phyloP scores from a whole-genome alignment of 2,888 invertebrate genomes.

The Apocheima hispidaria region DNA sequence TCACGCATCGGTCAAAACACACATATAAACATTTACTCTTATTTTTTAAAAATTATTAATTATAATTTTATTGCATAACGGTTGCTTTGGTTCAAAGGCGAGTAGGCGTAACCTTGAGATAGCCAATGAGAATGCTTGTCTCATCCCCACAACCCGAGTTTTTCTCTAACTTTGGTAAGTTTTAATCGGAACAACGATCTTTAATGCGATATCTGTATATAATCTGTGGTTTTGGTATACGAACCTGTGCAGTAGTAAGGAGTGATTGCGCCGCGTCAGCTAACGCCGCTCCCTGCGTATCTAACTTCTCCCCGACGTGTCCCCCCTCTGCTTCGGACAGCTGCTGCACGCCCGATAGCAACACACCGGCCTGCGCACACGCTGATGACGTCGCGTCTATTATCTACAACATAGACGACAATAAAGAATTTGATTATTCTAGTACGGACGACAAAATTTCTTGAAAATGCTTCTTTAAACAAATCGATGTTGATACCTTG shows the following conservation, averaged over 20 bases:
- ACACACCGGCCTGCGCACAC: slow-evolving; percentile 53
- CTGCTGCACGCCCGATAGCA: slow-evolving; percentile 54
- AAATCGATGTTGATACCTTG: too few species aligned
- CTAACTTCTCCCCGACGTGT: slow-evolving; percentile 47
- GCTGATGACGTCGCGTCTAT: slow-evolving; percentile 54
- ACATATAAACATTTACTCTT: too few species aligned
- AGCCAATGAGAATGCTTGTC: too few species aligned
- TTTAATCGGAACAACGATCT: too few species aligned
- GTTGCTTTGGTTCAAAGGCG: too few species aligned
- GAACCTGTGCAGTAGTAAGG: slow-evolving; percentile 56
- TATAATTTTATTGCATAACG: too few species aligned
- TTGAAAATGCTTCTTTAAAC: not conserved
- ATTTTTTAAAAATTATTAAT: too few species aligned
- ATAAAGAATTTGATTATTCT: not conserved
- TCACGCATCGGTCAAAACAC: too few species aligned
- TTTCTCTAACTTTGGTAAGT: too few species aligned
- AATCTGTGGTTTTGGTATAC: not conserved
- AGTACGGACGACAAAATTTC: not conserved
- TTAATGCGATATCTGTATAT: too few species aligned
- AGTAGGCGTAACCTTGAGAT: too few species aligned
- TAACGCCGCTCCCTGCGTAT: slow-evolving; percentile 46
- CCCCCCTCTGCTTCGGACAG: slow-evolving; percentile 50
- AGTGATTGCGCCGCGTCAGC: slow-evolving; percentile 54
- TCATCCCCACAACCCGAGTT: too few species aligned
- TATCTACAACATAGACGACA: slow-evolving; percentile 35